Conservation (phyloP, 92 coral and sea anemone species). For the Montipora capitata region DNA sequence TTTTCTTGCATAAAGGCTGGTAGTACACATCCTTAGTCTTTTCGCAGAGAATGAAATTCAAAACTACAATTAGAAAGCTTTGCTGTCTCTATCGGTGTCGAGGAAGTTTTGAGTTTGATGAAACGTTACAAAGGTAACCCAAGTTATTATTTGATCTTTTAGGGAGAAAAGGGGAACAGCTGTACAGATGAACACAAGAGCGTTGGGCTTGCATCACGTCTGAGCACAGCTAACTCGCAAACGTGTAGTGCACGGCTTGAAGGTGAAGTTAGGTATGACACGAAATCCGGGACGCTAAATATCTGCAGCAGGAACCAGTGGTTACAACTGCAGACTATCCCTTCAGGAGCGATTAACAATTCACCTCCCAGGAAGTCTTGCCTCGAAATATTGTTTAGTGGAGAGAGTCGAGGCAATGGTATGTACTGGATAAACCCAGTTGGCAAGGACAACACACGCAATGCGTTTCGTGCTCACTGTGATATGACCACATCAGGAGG, state of each 20-base stretch:
- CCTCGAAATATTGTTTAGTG: slow-evolving; percentile 84
- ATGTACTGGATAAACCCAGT: slow-evolving; percentile 97
- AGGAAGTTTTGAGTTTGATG: too few relatives aligned
- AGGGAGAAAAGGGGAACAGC: slow-evolving; percentile 87
- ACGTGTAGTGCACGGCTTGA: slow-evolving; percentile 69
- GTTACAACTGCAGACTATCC: slow-evolving; percentile 70
- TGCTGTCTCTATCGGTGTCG: too few relatives aligned
- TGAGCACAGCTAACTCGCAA: slow-evolving; percentile 1
- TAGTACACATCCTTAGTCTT: too few relatives aligned
- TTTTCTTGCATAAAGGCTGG: too few relatives aligned
- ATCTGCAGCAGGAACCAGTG: slow-evolving; percentile 82
- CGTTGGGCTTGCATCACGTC: neutral
- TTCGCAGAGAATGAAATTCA: too few relatives aligned
- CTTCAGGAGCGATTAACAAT: slow-evolving; percentile 61
- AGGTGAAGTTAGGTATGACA: slow-evolving; percentile 80
- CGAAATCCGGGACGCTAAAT: slow-evolving; percentile 48
- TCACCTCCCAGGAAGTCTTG: slow-evolving; percentile 86
- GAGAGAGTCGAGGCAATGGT: slow-evolving; percentile 93
- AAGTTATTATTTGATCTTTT: neutral
- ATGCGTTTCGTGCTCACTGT: slow-evolving; percentile 94
- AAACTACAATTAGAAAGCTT: too few relatives aligned
- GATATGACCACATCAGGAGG: slow-evolving; percentile 99
- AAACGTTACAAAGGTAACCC: neutral
- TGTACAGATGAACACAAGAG: slow-evolving; percentile 42
- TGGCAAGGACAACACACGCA: slow-evolving; percentile 72